phyloP scores from a whole-genome alignment of 2,888 invertebrate genomes.

The Mantis religiosa region DNA sequence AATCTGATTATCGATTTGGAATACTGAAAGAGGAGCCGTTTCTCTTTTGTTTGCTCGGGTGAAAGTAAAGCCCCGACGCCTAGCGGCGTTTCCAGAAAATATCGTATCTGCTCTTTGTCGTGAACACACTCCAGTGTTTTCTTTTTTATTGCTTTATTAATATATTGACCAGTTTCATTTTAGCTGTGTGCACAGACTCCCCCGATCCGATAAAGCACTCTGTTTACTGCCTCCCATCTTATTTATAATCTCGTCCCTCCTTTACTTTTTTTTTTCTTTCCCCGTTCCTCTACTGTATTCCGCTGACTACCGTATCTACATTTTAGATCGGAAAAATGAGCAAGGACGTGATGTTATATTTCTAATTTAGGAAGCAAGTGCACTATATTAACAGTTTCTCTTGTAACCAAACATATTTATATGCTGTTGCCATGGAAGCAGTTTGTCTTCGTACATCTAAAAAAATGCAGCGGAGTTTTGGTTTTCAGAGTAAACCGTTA shows the following conservation, averaged over 20 bases:
- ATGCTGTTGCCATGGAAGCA: too few species aligned
- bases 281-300: too few species aligned
- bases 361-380: background rate
- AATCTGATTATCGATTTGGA: conserved; percentile 16
- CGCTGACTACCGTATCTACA: background rate
- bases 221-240: background rate
- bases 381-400: background rate
- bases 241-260: background rate
- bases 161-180: background rate
- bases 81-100: background rate
- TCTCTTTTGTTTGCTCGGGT: conserved; percentile 13
- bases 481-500: too few species aligned
- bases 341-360: background rate
- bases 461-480: too few species aligned
- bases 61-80: conserved; percentile 1
- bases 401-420: background rate
- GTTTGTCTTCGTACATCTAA: too few species aligned
- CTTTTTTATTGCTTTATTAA: background rate
- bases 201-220: background rate
- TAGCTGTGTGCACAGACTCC: background rate
- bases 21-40: conserved; percentile 2
- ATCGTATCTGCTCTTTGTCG: background rate
- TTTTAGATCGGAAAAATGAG: background rate
- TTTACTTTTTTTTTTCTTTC: background rate
- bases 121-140: background rate